Base-by-base conservation (phyloP, 2,113 vertebrate genomes). In the Dissostichus mawsoni region DNA sequence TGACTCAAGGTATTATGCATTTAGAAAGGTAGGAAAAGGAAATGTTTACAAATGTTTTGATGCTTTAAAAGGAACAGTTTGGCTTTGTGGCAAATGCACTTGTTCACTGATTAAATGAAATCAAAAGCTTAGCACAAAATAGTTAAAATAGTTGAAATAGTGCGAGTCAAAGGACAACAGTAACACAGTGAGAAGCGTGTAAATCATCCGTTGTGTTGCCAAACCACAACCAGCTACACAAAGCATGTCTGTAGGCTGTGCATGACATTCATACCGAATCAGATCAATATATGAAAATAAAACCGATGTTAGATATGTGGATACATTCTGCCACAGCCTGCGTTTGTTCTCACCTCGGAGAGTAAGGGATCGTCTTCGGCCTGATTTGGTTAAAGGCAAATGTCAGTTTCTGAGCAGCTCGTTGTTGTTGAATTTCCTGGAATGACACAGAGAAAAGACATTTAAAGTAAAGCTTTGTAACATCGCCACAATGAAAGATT, bases 331-430 rank as follows among this genome's bases (percentile, higher is more conserved):
- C n/a, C 14, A 12, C 11, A 7, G 16, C 11, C 20, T 51, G 3
- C 0, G 47, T 41, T 8, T 41, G 2, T 1, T 11, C 48, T 80
- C 75, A 99, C 98, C 98, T 96, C 20, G 98, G 98, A 53, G 98
- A 99, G 82, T 99, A 99, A 0, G 98, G 98, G 89, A 99, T 98
- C 1, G 97, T 97, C 93, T 99, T 99, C 29, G 98, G 98, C 89
- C 98, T 96, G 95, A 99, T 96, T 90, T 99, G 97, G 92, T 99
- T 99, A 91, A 99, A 99, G 80, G 98, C 98, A 92, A 98, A 98
- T 1, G 98, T 99, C 88, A 99, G 96, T 56, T 99, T 99, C 91
- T 99, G 98, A 53, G 98, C 97, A 65, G 98, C 98, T 92, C 98
- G 96, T 86, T 99, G 98, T 87, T 99, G 98, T 16, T 99, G 98